A percentile compares a stretch with the other conserved stretches of the same genome.
phyloP scores from a whole-genome alignment of 2,888 invertebrate species.

The Pollenia labialis region DNA sequence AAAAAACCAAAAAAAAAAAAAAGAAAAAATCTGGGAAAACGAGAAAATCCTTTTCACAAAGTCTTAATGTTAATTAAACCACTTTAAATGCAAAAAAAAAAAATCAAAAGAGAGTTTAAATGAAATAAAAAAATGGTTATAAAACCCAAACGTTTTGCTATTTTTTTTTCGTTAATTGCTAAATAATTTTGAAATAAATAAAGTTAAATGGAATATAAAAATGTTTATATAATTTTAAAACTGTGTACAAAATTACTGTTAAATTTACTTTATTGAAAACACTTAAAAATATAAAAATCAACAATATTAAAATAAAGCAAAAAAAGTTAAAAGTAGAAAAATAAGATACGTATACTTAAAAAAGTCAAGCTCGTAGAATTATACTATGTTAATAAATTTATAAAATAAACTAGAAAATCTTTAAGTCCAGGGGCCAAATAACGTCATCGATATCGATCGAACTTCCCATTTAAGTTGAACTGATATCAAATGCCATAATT shows the following conservation, averaged over 20 bases:
- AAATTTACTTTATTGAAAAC: neutral
- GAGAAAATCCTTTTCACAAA: slow-evolving; percentile 57
- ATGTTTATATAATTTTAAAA: neutral
- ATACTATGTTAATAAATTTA: no score
- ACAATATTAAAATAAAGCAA: no score
- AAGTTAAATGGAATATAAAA: neutral
- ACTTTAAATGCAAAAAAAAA: slow-evolving; percentile 40
- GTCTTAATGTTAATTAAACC: slow-evolving; percentile 64
- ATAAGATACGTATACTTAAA: no score
- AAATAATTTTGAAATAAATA: slow-evolving; percentile 4
- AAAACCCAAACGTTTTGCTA: slow-evolving; percentile 25
- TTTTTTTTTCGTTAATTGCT: slow-evolving; percentile 28
- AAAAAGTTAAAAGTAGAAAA: no score
- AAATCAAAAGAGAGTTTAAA: neutral
- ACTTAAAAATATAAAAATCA: no score
- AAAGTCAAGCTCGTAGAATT: no score
- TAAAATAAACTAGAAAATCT: no score
- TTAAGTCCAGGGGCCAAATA: no score
- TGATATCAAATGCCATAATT: no score
- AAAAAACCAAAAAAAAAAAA: slow-evolving; percentile 15
- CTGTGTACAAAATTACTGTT: neutral
- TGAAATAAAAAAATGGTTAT: neutral
- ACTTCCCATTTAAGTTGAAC: no score
- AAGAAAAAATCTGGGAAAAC: neutral
- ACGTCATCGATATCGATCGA: no score